Conservation (phyloP, 30 jellyfish, hydroid and myxozoan species). For the Pseudorhiza aurosa region DNA sequence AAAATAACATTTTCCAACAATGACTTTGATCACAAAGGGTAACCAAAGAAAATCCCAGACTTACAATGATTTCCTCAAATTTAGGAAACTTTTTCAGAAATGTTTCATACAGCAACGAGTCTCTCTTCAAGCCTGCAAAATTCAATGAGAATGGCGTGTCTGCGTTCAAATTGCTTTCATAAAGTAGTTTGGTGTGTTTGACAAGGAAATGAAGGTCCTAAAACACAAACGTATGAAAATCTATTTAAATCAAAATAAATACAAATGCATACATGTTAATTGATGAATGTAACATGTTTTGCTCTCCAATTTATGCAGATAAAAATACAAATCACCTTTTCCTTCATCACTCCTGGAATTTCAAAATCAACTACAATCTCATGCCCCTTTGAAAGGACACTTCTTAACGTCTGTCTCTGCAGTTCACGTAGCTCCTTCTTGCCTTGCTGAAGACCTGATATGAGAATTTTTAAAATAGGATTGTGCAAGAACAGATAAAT, state of each 20-base stretch:
- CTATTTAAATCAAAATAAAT: neutral
- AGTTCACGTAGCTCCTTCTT: neutral
- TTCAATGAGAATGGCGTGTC: conserved; percentile 12
- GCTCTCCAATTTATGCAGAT: neutral
- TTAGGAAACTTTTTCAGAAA: neutral
- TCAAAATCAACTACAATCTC: conserved; percentile 5
- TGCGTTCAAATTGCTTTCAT: conserved; percentile 30
- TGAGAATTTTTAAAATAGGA: too few species aligned
- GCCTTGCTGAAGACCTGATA: neutral
- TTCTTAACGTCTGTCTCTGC: neutral
- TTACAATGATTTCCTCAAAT: conserved; percentile 22
- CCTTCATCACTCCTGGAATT: conserved; percentile 6
- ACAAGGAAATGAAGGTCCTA: conserved; percentile 21
- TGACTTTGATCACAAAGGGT: too few species aligned
- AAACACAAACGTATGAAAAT: neutral
- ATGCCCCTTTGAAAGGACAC: neutral
- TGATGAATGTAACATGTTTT: neutral
- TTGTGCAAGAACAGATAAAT: too few species aligned
- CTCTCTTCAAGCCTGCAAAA: conserved; percentile 21
- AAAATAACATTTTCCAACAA: too few species aligned
- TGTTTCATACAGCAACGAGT: neutral
- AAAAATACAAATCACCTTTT: neutral
- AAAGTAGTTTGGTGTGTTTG: conserved; percentile 31
- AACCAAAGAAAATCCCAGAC: too few species aligned
- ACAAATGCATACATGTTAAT: neutral